Conservation (phyloP, 2,113 vertebrate species). For the Willisornis vidua region DNA sequence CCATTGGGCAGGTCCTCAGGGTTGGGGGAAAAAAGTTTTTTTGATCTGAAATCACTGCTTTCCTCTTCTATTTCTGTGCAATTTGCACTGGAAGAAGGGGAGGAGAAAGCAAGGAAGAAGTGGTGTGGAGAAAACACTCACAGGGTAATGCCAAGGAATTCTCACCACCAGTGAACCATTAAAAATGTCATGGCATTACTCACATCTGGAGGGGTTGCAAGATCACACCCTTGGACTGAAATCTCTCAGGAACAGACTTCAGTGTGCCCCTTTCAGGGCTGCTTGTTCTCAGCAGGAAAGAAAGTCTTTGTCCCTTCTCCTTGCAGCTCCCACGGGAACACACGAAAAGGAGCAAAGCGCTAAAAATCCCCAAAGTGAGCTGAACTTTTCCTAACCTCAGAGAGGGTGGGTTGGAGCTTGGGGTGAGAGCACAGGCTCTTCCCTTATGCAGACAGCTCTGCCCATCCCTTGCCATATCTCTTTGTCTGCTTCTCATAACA, state of each 20-base stretch:
- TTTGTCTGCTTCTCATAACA: constrained; percentile 62
- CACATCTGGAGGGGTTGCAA: background rate
- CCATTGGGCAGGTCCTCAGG: background rate
- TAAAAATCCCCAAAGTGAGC: constrained; percentile 18
- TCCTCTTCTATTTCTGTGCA: background rate
- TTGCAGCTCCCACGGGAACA: constrained; percentile 48
- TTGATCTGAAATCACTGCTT: background rate
- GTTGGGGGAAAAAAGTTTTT: background rate
- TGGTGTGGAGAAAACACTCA: background rate
- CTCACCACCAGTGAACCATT: background rate
- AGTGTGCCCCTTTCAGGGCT: constrained; percentile 15
- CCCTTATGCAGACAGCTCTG: constrained; percentile 52
- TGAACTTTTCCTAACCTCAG: constrained; percentile 53
- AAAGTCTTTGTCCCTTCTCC: constrained; percentile 19
- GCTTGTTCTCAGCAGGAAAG: constrained; percentile 44
- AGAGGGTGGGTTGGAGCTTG: constrained; percentile 23
- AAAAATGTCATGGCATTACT: background rate
- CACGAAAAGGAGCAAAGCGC: background rate
- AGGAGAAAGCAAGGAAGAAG: background rate
- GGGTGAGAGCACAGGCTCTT: constrained; percentile 54
- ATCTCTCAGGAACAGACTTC: background rate
- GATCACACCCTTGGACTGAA: constrained; percentile 36
- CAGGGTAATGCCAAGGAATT: background rate
- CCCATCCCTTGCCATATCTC: constrained; percentile 32
- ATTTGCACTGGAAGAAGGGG: accelerated